Percentiles rank a stretch among this genome's conserved stretches.
Conservation (phyloP, 1,140 invertebrate species). For the Paralvinella palmiformis region DNA sequence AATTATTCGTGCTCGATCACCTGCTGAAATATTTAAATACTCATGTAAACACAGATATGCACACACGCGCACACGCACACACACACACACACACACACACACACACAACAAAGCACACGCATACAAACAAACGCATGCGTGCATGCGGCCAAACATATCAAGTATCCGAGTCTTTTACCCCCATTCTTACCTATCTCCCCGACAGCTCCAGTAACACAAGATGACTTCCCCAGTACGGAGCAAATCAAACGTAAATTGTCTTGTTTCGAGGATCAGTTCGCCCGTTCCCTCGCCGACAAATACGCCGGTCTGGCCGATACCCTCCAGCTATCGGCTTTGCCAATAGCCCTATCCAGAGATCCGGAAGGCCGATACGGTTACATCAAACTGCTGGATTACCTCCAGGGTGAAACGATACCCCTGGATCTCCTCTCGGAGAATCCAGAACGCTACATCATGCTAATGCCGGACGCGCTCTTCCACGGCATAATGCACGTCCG, state of each 20-base stretch:
- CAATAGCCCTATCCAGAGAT: constrained; percentile 6
- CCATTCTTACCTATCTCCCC: too few relatives aligned
- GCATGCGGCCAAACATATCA: neutral
- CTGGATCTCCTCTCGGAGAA: neutral
- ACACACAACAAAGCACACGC: neutral
- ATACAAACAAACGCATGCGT: neutral
- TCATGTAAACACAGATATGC: neutral
- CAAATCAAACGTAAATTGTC: constrained; percentile 4
- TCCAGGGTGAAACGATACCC: neutral
- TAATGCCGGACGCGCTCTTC: neutral
- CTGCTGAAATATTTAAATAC: neutral
- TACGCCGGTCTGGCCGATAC: constrained; percentile 10
- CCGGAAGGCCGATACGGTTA: too few relatives aligned
- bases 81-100: neutral
- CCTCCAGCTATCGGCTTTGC: constrained; percentile 14
- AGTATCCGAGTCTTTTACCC: neutral
- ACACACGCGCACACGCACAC: neutral
- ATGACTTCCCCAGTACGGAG: constrained; percentile 14
- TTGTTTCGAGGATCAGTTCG: constrained; percentile 15
- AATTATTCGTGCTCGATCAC: too few relatives aligned
- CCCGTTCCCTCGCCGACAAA: constrained; percentile 3
- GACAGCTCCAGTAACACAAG: neutral
- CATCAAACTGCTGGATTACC: neutral
- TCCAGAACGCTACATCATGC: neutral
- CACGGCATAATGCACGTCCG: constrained; percentile 12